These are phyloP conservation scores for Reinhardtius hippoglossoides DNA, from an alignment of 2,113 vertebrate genomes.

Conservation along the genomic window DNA sequence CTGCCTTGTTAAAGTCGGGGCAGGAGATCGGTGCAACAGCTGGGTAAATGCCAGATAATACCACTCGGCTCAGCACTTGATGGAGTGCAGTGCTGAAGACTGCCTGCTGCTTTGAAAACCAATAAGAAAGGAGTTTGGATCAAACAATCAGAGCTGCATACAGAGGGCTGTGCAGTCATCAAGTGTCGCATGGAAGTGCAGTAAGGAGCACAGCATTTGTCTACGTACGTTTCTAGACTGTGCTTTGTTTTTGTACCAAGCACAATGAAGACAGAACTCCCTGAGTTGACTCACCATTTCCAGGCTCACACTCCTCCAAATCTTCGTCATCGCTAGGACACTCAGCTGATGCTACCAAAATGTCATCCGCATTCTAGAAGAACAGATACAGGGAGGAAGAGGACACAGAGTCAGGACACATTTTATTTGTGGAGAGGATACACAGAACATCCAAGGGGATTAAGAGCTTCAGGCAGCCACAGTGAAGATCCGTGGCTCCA, in stretches of 20 bases:
- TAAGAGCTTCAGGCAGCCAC: background rate
- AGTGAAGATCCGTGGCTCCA: slow-evolving; percentile 10
- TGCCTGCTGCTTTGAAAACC: slow-evolving; percentile 47
- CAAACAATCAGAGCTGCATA: slow-evolving; percentile 69
- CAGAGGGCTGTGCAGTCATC: slow-evolving; percentile 7
- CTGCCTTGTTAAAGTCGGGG: slow-evolving; percentile 41
- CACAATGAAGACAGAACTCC: slow-evolving; percentile 62
- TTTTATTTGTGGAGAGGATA: slow-evolving; percentile 9
- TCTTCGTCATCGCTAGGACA: slow-evolving; percentile 96
- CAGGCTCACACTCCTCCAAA: slow-evolving; percentile 95
- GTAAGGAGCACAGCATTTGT: slow-evolving; percentile 8
- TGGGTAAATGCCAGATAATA: slow-evolving; percentile 42
- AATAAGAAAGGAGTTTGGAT: slow-evolving; percentile 20
- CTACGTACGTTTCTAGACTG: background rate
- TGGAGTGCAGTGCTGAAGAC: slow-evolving; percentile 11
- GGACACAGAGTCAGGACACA: slow-evolving; percentile 12
- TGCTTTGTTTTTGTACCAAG: slow-evolving; percentile 27
- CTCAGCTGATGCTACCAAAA: slow-evolving; percentile 94
- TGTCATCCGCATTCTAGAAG: slow-evolving; percentile 91
- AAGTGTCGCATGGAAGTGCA: background rate
- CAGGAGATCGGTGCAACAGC: slow-evolving; percentile 58
- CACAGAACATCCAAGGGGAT: slow-evolving; percentile 5
- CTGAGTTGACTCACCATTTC: slow-evolving; percentile 91
- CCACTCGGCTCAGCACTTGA: background rate
- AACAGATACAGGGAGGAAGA: slow-evolving; percentile 24